Evolutionary conservation across 1,140 invertebrate genomes (phyloP), one percentile per base, ranked within the genome.

Genomic region (Phymorhynchus buccinoides): DNA sequence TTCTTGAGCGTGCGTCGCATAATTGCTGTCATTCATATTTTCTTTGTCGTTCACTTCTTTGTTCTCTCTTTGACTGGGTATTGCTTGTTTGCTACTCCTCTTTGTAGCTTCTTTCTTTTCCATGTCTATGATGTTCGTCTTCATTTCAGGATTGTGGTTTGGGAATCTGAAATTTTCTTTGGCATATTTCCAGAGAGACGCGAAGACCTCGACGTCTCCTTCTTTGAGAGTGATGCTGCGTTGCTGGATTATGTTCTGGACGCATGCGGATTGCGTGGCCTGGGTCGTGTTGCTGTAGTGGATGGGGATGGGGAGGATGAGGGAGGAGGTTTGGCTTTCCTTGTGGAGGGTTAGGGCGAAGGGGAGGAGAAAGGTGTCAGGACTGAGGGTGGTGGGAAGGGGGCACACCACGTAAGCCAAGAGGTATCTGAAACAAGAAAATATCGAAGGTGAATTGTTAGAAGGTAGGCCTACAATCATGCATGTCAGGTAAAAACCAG

Each of bases 341-440:
- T 71, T 83, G 35, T 44, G 41, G 4, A 83, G 18, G 9, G 81
- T 42, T 27, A 83, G 62, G 3, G 62, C 81, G 41, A 83, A 83
- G 16, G 81, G 81, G 1, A 68, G 66, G 3, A 41, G n/a, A n/a
- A n/a, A 12, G 14, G 22, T 14, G 44, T 71, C 66, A 35, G 7
- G 44, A 30, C 16, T 3, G 44, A n/a, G n/a, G n/a, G n/a, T n/a
- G n/a, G 27, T 12, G 6, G 42, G 18, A 0, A 83, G 18, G 0
- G 81, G 81, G 39, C 81, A 83, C 52, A 71, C 14, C 6, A 73
- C 48, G 27, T 44, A 83, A 12, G 66, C 62, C 12, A 62, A 62
- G 62, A 83, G 41, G 39, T 71, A 83, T n/a, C 81, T 83, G 81
- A 6, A 62, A 41, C 3, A 3, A 16, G n/a, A n/a, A n/a, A n/a